Percentiles rank a stretch among this genome's conserved stretches.
phyloP scores from a whole-genome alignment of 2,113 vertebrate species.

The Dicerorhinus sumatrensis region DNA sequence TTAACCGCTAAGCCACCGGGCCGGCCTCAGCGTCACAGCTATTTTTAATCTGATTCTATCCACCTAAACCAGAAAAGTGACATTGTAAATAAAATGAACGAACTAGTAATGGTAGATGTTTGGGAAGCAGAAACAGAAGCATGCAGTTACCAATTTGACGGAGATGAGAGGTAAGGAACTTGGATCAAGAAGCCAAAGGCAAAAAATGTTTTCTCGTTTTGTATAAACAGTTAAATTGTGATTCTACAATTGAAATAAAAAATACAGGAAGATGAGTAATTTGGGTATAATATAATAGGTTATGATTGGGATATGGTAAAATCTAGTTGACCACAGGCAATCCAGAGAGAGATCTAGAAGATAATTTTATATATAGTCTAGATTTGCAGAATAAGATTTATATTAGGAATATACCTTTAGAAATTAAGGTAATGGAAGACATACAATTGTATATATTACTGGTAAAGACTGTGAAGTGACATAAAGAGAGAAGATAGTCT shows the following conservation, averaged over 20 bases:
- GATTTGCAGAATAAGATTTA: not conserved
- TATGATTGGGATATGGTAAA: not conserved
- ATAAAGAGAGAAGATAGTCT: too few species aligned
- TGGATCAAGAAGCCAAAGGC: not conserved
- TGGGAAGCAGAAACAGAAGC: not conserved
- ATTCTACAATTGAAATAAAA: not conserved
- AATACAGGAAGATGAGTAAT: not conserved
- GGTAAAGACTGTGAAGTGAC: not conserved
- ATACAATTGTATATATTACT: not conserved
- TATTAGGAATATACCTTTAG: not conserved
- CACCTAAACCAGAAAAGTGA: not conserved
- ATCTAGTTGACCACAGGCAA: not conserved
- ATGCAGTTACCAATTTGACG: not conserved
- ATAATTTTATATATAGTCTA: not conserved
- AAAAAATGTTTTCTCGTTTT: not conserved
- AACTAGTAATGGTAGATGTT: not conserved
- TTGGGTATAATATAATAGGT: not conserved
- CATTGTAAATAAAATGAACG: not conserved
- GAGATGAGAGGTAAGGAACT: rapidly evolving
- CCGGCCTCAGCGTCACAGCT: not conserved
- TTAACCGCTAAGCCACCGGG: too few species aligned
- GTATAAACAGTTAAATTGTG: not conserved
- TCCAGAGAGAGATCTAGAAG: not conserved
- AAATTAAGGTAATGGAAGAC: not conserved
- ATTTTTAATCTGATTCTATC: not conserved